phyloP scores from a whole-genome alignment of 1,140 invertebrate genomes.

The Heterodera schachtii region DNA sequence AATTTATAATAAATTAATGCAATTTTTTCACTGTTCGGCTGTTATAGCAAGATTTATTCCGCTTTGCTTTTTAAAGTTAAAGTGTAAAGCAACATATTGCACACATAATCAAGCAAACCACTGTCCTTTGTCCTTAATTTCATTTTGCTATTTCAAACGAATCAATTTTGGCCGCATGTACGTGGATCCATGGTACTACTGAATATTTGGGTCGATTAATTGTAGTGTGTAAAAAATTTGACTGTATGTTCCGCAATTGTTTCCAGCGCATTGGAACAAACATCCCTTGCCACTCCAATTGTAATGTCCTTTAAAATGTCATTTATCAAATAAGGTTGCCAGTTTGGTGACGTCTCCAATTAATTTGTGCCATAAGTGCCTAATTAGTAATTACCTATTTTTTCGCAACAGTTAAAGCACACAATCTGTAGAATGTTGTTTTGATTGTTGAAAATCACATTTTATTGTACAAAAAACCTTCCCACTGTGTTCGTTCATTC shows the following conservation, averaged over 20 bases:
- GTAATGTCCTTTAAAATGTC: slow-evolving; percentile 23
- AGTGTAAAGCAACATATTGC: too few relatives aligned
- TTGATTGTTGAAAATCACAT: neutral
- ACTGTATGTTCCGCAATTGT: slow-evolving; percentile 46
- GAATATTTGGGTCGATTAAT: slow-evolving; percentile 21
- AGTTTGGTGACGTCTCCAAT: too few relatives aligned
- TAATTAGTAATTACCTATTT: slow-evolving; percentile 53
- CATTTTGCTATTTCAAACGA: slow-evolving; percentile 12
- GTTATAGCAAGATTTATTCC: too few relatives aligned
- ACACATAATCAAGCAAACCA: neutral
- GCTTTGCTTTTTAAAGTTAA: too few relatives aligned
- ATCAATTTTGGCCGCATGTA: slow-evolving; percentile 56
- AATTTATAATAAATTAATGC: too few relatives aligned
- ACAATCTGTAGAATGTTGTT: slow-evolving; percentile 44
- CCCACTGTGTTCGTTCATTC: slow-evolving; percentile 43
- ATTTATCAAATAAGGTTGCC: too few relatives aligned
- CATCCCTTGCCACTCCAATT: slow-evolving; percentile 45
- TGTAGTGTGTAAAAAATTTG: neutral
- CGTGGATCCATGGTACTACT: slow-evolving; percentile 57
- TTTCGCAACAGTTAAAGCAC: slow-evolving; percentile 53
- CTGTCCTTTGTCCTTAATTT: too few relatives aligned
- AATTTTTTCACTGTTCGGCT: too few relatives aligned
- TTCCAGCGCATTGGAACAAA: slow-evolving; percentile 28
- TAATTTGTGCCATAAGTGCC: too few relatives aligned
- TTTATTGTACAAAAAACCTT: slow-evolving; percentile 46